Percentiles rank a stretch among this genome's conserved stretches.
These are phyloP conservation scores for Coreoperca whiteheadi DNA, from an alignment of 2,113 vertebrate genomes.

Conservation along the genomic window DNA sequence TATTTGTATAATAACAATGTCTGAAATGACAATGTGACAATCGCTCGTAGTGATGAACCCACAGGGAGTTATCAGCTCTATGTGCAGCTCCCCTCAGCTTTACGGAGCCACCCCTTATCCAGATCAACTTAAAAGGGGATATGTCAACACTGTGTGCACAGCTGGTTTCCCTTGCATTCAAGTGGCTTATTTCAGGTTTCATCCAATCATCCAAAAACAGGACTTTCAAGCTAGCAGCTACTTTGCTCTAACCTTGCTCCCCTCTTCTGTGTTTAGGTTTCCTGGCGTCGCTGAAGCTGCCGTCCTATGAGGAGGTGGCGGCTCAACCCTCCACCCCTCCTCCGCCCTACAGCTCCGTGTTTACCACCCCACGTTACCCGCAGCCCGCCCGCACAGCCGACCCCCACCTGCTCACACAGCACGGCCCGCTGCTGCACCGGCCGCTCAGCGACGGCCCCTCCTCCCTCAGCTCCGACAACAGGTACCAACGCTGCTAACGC, in stretches of 20 bases:
- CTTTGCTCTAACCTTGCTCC: background rate
- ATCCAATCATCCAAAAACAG: too few relatives aligned
- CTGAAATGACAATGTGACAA: too few relatives aligned
- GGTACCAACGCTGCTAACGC: constrained; percentile 47
- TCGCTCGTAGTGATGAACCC: too few relatives aligned
- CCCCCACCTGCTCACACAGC: constrained; percentile 76
- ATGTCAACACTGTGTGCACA: too few relatives aligned
- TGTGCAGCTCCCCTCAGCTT: too few relatives aligned
- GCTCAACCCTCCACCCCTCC: constrained; percentile 92
- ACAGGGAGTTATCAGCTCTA: too few relatives aligned
- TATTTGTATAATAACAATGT: too few relatives aligned
- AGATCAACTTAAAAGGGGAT: too few relatives aligned
- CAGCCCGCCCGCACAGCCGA: constrained; percentile 65
- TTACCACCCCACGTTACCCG: constrained; percentile 77
- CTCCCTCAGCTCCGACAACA: constrained; percentile 88
- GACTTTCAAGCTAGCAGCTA: too few relatives aligned
- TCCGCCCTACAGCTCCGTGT: constrained; percentile 90
- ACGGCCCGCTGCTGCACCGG: constrained; percentile 72
- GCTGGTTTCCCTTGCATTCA: too few relatives aligned
- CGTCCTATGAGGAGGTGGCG: constrained; percentile 95
- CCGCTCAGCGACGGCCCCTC: constrained; percentile 80
- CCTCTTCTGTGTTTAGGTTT: constrained; percentile 80
- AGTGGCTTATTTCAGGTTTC: too few relatives aligned
- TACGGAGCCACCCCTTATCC: too few relatives aligned
- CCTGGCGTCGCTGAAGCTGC: constrained; percentile 93